A percentile compares a stretch with the other conserved stretches of the same genome.
phyloP scores from a whole-genome alignment of 2,797 vertebrate genomes.

The Furcifer pardalis region DNA sequence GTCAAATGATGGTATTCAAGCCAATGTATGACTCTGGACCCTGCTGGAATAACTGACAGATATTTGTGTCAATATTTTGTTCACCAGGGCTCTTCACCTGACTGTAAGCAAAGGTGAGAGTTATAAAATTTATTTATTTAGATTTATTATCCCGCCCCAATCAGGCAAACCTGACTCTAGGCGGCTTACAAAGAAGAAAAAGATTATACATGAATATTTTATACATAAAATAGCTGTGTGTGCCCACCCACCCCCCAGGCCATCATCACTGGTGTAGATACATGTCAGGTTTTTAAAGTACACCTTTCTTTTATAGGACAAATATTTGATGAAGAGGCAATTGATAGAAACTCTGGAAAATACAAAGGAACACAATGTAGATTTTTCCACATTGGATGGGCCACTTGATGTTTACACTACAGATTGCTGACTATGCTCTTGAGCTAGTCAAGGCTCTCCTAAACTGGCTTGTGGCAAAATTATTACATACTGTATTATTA shows the following conservation, averaged over 20 bases:
- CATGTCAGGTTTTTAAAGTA: not conserved
- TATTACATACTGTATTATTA: too few species aligned
- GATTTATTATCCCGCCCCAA: too few species aligned
- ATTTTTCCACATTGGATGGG: not conserved
- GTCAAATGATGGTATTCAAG: not conserved
- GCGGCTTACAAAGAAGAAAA: too few species aligned
- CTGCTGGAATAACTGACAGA: not conserved
- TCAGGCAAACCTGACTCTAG: too few species aligned
- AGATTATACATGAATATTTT: too few species aligned
- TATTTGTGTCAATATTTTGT: not conserved
- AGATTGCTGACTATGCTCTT: not conserved
- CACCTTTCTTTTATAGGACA: not conserved
- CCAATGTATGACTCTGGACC: not conserved
- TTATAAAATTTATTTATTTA: too few species aligned
- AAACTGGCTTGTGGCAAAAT: not conserved
- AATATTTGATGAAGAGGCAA: not conserved
- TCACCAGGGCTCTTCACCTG: not conserved
- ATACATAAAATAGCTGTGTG: not conserved
- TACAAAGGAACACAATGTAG: too few species aligned
- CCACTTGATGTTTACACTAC: not conserved
- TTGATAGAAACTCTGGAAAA: not conserved
- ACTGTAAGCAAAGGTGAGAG: not conserved
- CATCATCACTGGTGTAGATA: not conserved
- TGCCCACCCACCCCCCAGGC: not conserved
- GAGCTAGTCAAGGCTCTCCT: too few species aligned